Evolutionary conservation across 2,888 invertebrate species (phyloP), one percentile per base, ranked within the genome.

Genomic region (Dendrolimus houi): DNA sequence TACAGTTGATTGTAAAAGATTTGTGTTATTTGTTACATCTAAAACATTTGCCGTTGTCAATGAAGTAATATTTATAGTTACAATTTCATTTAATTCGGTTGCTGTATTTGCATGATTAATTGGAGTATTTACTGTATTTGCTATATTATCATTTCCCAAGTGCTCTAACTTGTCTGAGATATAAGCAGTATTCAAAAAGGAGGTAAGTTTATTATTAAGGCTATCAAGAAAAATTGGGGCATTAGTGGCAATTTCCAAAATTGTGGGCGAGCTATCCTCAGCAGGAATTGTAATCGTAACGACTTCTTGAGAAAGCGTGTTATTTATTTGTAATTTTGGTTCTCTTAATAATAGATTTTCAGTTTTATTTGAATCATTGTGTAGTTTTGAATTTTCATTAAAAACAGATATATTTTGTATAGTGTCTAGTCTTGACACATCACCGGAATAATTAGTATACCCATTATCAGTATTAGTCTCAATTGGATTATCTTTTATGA

Each of bases 401-500:
- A 52, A 42, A 9, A 41, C 52, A 41, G 62, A 62, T 10, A 57
- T 60, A 52, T 68, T 69, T 56, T 64, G 61, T 17, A 65, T 62
- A 6, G 56, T 67, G 57, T 80, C 74, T 52, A 79, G 64, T 59
- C 70, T 75, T 14, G 73, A 64, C 29, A 80, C 58, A 56, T 77
- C 74, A 9, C 70, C 71, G 12, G 70, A 64, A 59, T 71, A 71
- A 58, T 71, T 75, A 8, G 63, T 59, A 54, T 65, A 62, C 54
- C 60, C 62, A 55, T 61, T 47, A 57, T 70, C 67, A 52, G 77
- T 62, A 54, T 71, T 65, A 8, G 57, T 61, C 2, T 66, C 60
- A 52, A 68, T 66, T 17, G 68, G 59, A 42, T 66, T 67, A 47
- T 87, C 86, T 62, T 81, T 85, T 62, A 89, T 75, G 55, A 83